Evolutionary conservation across 2,113 vertebrate genomes (phyloP).

Genomic region (Pseudolaguvia tuberculata): DNA sequence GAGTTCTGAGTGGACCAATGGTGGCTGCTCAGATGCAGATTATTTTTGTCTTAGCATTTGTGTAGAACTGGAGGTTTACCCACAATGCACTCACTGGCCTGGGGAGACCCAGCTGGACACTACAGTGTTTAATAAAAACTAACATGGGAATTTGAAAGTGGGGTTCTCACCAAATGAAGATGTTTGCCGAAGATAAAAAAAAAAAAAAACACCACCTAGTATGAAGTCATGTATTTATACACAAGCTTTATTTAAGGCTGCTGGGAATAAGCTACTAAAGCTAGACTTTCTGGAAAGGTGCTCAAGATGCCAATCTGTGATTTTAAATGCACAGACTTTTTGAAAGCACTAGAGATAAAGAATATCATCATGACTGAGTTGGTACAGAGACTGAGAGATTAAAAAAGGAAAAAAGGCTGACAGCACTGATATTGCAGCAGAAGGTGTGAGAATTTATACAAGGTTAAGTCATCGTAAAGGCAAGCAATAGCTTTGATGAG

Average conservation of each 20-base stretch:
- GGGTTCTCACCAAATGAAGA: background rate
- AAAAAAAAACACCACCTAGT: background rate
- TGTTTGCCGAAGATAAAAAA: background rate
- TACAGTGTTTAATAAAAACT: too few species aligned
- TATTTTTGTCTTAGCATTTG: too few species aligned
- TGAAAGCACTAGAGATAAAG: background rate
- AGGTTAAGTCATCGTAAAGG: background rate
- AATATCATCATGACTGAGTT: slow-evolving; percentile 1
- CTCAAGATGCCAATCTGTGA: background rate
- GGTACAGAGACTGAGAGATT: background rate
- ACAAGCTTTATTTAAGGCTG: background rate
- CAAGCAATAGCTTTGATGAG: slow-evolving; percentile 4
- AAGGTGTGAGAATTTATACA: background rate
- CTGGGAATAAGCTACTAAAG: background rate
- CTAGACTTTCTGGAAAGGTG: background rate
- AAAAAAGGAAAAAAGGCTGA: background rate
- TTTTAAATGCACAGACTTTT: background rate
- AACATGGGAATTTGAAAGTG: background rate
- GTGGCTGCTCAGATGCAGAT: too few species aligned
- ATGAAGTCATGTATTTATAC: background rate
- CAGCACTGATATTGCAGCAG: background rate
- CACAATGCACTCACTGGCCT: too few species aligned
- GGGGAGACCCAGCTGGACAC: too few species aligned
- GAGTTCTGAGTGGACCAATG: too few species aligned
- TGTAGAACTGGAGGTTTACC: too few species aligned